phyloP scores from a whole-genome alignment of 1,140 invertebrate genomes.

The Belonocnema kinseyi region DNA sequence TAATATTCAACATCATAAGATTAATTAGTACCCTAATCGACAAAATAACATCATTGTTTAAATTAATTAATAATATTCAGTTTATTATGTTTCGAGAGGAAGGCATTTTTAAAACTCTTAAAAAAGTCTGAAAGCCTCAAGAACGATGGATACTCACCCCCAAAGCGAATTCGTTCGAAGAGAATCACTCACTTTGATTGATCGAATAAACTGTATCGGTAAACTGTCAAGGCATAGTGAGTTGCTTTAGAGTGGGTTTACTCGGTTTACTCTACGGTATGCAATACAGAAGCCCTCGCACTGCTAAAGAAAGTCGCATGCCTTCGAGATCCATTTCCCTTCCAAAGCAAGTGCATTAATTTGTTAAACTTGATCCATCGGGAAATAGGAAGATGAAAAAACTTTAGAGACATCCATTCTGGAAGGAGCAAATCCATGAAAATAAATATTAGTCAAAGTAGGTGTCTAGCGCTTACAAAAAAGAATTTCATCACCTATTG shows the following conservation, averaged over 20 bases:
- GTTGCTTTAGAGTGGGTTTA: constrained; percentile 46
- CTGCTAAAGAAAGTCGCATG: constrained; percentile 9
- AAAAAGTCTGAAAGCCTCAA: not conserved
- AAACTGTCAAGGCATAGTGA: constrained; percentile 50
- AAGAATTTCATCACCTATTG: no score
- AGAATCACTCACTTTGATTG: constrained; percentile 57
- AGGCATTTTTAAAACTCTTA: not conserved
- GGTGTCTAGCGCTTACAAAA: no score
- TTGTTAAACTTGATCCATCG: constrained; percentile 5
- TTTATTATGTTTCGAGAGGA: not conserved
- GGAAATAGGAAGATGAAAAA: not conserved
- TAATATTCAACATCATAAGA: no score
- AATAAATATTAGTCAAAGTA: no score
- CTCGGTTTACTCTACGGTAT: constrained; percentile 47
- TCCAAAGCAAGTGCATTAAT: constrained; percentile 14
- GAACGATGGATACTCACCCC: constrained; percentile 7
- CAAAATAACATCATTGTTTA: no score
- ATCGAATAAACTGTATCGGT: constrained; percentile 54
- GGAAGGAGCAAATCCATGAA: not conserved
- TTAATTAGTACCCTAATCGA: no score
- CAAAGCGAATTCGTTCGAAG: constrained; percentile 47
- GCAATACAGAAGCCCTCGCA: constrained; percentile 1
- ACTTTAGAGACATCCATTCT: not conserved
- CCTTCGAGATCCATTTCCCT: constrained; percentile 8
- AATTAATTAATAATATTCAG: no score